Conservation (phyloP, 2,797 vertebrate genomes). For the Hippopotamyrus pictus region DNA sequence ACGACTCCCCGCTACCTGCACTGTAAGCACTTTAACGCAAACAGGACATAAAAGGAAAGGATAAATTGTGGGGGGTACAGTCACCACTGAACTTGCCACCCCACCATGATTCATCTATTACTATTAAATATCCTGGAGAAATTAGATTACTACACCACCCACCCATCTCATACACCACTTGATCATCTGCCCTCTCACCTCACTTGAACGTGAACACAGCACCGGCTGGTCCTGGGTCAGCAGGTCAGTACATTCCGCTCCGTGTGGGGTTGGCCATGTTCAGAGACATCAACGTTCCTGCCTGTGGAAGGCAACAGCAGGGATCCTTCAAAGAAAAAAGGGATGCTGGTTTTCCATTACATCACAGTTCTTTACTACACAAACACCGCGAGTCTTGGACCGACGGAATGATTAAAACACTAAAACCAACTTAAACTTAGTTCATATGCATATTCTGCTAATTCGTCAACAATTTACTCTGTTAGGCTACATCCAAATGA, state of each 20-base stretch:
- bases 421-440: not conserved
- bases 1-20: constrained; percentile 50
- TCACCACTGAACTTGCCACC: constrained; percentile 44
- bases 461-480: not conserved
- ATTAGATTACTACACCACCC: not conserved
- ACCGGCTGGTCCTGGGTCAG: not conserved
- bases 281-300: not conserved
- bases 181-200: constrained; percentile 1
- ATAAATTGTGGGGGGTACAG: constrained; percentile 1
- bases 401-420: not conserved
- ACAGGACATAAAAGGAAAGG: constrained; percentile 17
- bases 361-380: not conserved
- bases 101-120: not conserved
- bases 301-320: not conserved
- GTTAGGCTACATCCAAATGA: not conserved
- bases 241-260: not conserved
- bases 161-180: not conserved
- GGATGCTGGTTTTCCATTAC: not conserved
- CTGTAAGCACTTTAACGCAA: constrained; percentile 59
- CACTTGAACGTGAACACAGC: not conserved
- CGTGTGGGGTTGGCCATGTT: not conserved
- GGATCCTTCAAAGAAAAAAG: not conserved
- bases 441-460: not conserved
- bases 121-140: not conserved
- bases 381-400: not conserved